Evolutionary conservation across 2,797 vertebrate genomes (phyloP).

Genomic region (Pyrrhura leucotis): DNA sequence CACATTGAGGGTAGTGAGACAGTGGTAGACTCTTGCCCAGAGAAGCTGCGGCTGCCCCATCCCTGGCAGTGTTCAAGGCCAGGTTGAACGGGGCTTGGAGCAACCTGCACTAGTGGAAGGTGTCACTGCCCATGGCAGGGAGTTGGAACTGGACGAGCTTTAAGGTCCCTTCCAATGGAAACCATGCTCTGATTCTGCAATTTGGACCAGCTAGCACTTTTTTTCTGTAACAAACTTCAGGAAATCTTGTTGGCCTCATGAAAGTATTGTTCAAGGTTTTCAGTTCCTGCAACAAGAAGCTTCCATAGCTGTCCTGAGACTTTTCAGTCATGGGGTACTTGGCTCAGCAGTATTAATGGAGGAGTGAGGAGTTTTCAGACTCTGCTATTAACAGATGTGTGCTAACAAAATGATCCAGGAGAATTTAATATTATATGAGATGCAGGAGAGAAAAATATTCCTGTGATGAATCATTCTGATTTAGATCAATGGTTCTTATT

Average conservation of each 20-base stretch:
- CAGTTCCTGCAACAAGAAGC: not conserved
- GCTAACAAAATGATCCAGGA: not conserved
- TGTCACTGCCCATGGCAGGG: not conserved
- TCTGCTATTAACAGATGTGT: not conserved
- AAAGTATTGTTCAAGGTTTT: not conserved
- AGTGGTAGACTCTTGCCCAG: too few species aligned
- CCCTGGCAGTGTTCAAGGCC: not conserved
- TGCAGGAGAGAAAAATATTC: not conserved
- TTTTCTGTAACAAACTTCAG: not conserved
- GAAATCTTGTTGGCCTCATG: not conserved
- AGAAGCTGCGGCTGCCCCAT: not conserved
- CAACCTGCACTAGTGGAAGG: too few species aligned
- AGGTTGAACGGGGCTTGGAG: not conserved
- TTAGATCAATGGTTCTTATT: not conserved
- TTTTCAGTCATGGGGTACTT: not conserved
- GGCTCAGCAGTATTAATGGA: not conserved
- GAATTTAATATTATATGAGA: not conserved
- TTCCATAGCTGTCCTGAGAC: not conserved
- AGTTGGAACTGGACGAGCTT: not conserved
- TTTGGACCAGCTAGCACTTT: not conserved
- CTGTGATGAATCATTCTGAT: not conserved
- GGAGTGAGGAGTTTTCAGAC: not conserved
- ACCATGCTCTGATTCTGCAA: not conserved
- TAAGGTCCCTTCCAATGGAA: not conserved
- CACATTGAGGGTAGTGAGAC: too few species aligned